Percentiles rank a stretch among this genome's conserved stretches.
These are phyloP conservation scores for Equus quagga DNA, from an alignment of 2,113 vertebrate genomes.

Conservation along the genomic window DNA sequence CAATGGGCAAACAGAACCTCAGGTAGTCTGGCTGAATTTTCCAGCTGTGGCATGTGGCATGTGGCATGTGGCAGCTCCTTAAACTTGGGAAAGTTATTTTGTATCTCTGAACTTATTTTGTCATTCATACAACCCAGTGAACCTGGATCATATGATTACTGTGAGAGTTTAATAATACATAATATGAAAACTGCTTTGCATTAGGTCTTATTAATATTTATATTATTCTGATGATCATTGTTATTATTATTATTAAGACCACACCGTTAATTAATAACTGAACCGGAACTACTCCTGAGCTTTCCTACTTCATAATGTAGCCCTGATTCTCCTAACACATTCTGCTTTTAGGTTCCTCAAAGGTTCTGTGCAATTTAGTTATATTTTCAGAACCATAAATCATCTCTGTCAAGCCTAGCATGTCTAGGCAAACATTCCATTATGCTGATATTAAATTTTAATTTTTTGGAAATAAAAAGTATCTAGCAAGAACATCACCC, in stretches of 20 bases:
- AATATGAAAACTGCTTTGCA: background rate
- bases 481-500: conserved; percentile 21
- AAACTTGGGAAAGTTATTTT: background rate
- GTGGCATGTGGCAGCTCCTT: background rate
- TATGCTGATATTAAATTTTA: conserved; percentile 75
- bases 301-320: background rate
- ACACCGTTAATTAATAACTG: background rate
- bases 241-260: background rate
- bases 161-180: background rate
- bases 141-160: background rate
- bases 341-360: conserved; percentile 40
- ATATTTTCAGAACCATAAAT: conserved; percentile 79
- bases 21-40: background rate
- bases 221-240: no score
- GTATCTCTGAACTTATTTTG: background rate
- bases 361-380: conserved; percentile 53
- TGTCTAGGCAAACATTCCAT: conserved; percentile 67
- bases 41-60: rapidly evolving
- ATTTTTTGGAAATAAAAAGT: conserved; percentile 60
- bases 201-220: background rate
- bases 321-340: background rate
- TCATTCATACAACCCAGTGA: background rate
- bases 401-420: conserved; percentile 66
- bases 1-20: background rate
- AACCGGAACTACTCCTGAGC: background rate